Evolutionary conservation across 2,888 invertebrate genomes (phyloP).

Genomic region (Pollenia amentaria): DNA sequence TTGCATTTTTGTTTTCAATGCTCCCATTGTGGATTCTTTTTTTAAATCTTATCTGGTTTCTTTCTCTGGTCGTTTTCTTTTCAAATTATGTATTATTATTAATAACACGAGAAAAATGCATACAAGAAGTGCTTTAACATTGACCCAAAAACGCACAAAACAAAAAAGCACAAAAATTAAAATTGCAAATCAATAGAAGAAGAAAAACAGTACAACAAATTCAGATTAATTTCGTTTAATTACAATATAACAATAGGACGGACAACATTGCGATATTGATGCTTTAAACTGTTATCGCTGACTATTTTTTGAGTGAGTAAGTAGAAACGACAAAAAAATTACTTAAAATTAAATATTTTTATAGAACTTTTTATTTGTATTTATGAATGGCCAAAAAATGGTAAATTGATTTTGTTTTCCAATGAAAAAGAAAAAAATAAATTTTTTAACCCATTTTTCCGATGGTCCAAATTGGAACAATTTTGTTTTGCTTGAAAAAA

Average conservation of each 20-base stretch:
- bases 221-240: background rate
- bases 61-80: background rate
- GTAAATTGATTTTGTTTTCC: background rate
- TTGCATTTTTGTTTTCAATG: no score
- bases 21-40: no score
- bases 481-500: no score
- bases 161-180: background rate
- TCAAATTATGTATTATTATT: background rate
- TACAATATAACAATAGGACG: background rate
- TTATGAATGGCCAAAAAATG: background rate
- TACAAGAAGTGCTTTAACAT: conserved; percentile 37
- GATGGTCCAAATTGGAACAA: no score
- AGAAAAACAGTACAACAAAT: background rate
- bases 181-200: conserved; percentile 37
- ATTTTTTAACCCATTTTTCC: no score
- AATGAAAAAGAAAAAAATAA: background rate
- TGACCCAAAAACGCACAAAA: conserved; percentile 57
- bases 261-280: background rate
- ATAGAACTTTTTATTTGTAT: background rate
- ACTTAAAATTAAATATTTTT: background rate
- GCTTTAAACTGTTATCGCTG: background rate
- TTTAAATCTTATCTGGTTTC: no score
- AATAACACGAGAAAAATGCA: background rate
- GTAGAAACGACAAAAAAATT: background rate
- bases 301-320: background rate